These are phyloP conservation scores for Phthorimaea operculella DNA, from an alignment of 1,140 invertebrate genomes.

Conservation along the genomic window DNA sequence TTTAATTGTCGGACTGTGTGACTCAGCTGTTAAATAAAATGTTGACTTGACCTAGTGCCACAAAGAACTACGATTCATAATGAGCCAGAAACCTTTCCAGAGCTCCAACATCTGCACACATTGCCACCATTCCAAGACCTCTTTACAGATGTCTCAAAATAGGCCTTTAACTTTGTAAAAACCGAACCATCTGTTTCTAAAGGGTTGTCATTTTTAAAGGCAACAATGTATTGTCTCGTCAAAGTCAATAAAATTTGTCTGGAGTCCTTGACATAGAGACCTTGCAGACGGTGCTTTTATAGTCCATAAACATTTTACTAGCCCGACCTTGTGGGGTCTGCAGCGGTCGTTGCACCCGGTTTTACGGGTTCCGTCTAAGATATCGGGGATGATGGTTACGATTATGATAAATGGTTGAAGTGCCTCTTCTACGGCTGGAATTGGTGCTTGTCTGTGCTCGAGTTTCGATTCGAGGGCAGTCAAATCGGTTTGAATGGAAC, in stretches of 20 bases:
- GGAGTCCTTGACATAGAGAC: conserved; percentile 63
- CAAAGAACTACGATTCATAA: too few species aligned
- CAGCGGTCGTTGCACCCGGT: conserved; percentile 60
- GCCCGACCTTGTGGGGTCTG: conserved; percentile 60
- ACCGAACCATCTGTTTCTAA: conserved; percentile 15
- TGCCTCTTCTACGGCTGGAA: not conserved
- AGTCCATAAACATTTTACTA: conserved; percentile 67
- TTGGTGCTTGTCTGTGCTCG: not conserved
- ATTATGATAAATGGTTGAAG: conserved; percentile 14
- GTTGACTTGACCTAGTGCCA: too few species aligned
- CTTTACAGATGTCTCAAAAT: not conserved
- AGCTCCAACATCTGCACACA: too few species aligned
- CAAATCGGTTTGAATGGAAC: too few species aligned
- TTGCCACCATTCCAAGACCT: too few species aligned
- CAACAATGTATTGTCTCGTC: conserved; percentile 21
- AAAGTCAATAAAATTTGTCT: conserved; percentile 50
- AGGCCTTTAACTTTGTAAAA: not conserved
- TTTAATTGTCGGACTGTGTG: too few species aligned
- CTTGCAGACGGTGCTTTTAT: conserved; percentile 62
- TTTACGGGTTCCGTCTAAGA: conserved; percentile 30
- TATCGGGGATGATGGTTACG: conserved; percentile 2
- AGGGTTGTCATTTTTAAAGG: conserved; percentile 15
- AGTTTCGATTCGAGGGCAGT: too few species aligned
- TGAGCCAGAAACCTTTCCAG: too few species aligned
- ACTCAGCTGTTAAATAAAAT: too few species aligned